Percentiles rank a stretch among this genome's conserved stretches.
phyloP scores from a whole-genome alignment of 2,797 vertebrate species.

The Periophthalmus magnuspinnatus region DNA sequence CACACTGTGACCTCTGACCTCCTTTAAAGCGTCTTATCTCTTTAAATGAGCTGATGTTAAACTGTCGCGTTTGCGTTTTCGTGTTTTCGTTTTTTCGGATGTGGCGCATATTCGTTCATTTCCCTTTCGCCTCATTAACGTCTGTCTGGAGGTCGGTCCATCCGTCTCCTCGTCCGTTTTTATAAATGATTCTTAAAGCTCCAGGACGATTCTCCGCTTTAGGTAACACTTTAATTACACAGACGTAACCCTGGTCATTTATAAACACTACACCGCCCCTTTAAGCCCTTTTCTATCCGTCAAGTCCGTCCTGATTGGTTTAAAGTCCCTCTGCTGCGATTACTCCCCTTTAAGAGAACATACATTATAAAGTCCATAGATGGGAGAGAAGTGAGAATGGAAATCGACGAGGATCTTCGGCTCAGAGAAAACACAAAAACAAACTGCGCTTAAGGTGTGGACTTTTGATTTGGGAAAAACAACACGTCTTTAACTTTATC shows the following conservation, averaged over 20 bases:
- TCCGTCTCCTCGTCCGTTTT: not conserved
- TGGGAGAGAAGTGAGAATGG: not conserved
- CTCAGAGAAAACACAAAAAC: not conserved
- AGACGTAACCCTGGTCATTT: constrained; percentile 3
- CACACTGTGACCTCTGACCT: no score
- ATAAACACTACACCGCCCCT: constrained; percentile 1
- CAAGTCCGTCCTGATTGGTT: not conserved
- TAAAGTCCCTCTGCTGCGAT: not conserved
- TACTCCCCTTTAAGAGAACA: not conserved
- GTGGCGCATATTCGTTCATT: not conserved
- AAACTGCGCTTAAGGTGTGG: not conserved
- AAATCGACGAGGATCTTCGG: not conserved
- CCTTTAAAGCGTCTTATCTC: no score
- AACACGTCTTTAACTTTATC: constrained; percentile 2
- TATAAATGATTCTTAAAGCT: constrained; percentile 1
- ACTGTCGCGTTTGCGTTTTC: not conserved
- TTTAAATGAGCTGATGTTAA: no score
- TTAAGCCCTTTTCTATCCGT: constrained; percentile 7
- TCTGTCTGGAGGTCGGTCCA: not conserved
- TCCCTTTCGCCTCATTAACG: not conserved
- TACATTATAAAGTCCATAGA: not conserved
- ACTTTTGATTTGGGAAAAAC: not conserved
- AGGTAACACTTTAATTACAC: constrained; percentile 7
- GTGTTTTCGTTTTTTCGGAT: no score
- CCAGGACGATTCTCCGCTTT: not conserved